Percentiles rank a stretch among this genome's conserved stretches.
phyloP scores from a whole-genome alignment of 1,140 invertebrate species.

The Schlechtendalia chinensis region DNA sequence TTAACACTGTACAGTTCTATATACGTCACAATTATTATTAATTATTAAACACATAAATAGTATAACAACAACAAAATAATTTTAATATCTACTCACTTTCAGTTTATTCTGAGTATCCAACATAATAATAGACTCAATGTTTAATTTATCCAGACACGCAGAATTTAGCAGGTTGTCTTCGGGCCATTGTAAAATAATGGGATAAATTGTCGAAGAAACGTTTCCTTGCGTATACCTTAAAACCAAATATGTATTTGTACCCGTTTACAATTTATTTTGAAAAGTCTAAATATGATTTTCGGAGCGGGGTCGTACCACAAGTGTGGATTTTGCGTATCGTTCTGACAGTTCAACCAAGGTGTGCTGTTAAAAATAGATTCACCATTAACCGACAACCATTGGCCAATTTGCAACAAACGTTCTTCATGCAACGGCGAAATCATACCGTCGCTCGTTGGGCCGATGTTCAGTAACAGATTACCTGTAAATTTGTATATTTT shows the following conservation, averaged over 20 bases:
- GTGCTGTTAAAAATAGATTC: conserved; percentile 82
- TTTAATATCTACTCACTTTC: neutral
- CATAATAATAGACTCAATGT: conserved; percentile 30
- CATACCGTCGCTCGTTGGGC: conserved; percentile 84
- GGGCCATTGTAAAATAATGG: conserved; percentile 27
- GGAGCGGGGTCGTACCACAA: conserved; percentile 66
- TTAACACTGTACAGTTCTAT: neutral
- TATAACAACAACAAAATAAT: neutral
- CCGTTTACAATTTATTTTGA: neutral
- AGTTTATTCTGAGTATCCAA: conserved; percentile 22
- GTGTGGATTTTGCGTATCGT: conserved; percentile 71
- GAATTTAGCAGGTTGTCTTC: conserved; percentile 10
- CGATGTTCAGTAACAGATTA: conserved; percentile 86
- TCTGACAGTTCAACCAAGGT: conserved; percentile 73
- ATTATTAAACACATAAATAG: neutral
- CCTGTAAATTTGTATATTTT: conserved; percentile 57
- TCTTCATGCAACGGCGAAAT: conserved; percentile 90
- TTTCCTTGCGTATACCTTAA: conserved; percentile 38
- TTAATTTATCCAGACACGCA: conserved; percentile 10
- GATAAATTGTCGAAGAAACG: conserved; percentile 3
- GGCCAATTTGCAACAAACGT: conserved; percentile 69
- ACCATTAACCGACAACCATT: conserved; percentile 81
- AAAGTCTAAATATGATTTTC: neutral
- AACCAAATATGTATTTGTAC: neutral
- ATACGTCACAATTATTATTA: neutral